These are phyloP conservation scores for Halocaridina rubra DNA, from an alignment of 2,888 invertebrate genomes.

Conservation along the genomic window DNA sequence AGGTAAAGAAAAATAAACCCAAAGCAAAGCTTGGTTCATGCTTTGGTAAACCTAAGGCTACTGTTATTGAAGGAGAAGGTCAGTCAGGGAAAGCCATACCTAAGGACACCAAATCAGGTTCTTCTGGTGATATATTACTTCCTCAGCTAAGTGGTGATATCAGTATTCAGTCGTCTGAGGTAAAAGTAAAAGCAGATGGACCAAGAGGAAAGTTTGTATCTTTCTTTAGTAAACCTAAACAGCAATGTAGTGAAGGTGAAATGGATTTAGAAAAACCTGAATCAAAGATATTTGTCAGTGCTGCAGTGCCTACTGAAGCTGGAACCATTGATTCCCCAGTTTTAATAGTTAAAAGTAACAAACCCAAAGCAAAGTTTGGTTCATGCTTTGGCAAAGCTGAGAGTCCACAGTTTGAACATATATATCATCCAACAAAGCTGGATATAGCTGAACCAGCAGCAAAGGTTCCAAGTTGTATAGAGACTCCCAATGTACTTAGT, in stretches of 20 bases:
- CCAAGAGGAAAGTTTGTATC: slow-evolving; percentile 12
- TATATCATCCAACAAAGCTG: neutral
- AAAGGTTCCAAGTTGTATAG: no score
- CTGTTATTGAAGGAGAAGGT: slow-evolving; percentile 29
- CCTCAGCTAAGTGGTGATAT: neutral
- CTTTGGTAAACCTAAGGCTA: slow-evolving; percentile 27
- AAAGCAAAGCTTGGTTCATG: slow-evolving; percentile 32
- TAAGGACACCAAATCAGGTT: slow-evolving; percentile 6
- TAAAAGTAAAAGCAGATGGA: neutral
- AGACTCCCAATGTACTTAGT: neutral
- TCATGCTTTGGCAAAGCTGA: slow-evolving; percentile 6
- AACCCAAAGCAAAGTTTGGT: slow-evolving; percentile 27
- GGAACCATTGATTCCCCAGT: neutral
- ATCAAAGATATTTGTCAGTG: no score
- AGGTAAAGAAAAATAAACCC: slow-evolving; percentile 3
- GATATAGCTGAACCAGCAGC: no score
- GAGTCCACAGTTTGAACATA: neutral
- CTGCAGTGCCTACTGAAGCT: neutral
- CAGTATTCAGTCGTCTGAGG: slow-evolving; percentile 6
- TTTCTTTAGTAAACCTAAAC: slow-evolving; percentile 11
- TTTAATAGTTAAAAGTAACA: neutral
- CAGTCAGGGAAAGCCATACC: neutral
- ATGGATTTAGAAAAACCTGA: neutral
- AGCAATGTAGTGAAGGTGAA: neutral
- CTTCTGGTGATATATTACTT: neutral